Evolutionary conservation across 2,888 invertebrate genomes (phyloP), one percentile per base, ranked within the genome.

Genomic region (Corbicula japonica): DNA sequence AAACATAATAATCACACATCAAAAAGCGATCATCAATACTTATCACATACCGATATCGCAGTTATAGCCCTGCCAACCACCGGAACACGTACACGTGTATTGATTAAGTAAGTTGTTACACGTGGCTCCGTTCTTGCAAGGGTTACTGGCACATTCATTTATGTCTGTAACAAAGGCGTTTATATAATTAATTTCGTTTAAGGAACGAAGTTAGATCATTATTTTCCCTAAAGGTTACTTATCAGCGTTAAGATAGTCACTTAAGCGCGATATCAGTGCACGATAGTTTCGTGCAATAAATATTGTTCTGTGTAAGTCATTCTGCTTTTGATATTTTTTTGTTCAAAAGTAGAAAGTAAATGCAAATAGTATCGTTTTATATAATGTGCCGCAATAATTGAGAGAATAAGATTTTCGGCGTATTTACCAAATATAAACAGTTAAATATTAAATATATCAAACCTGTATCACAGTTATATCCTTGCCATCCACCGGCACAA

Each of bases 71-170:
- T 35, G 41, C 38, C 41, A 61, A 21, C 61, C 61, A 12, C 41
- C 12, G n/a, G 61, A 26, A 18, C 61, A 61, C 26, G 41, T 12
- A 44, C 61, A 61, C 41, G 61, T 38, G 44, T 38, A 61, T 18
- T 18, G 15, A 18, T 61, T 61, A 23, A 61, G 41, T 15, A 15
- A 23, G 26, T 61, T 26, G 38, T 10, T 61, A 38, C 61, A 61
- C 41, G 44, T 38, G 26, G 41, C 61, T 8, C 61, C 44, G 15
- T 61, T 61, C 44, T 61, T 28, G 35, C 58, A 58, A 35, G 58
- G 58, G 34, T 15, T 35, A 5, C 34, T 10, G 8, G 8, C 35
- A 23, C 58, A 58, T 23, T 58, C 58, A 23, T 58, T 58, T 10
- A 58, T 30, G 32, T 58, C 58, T 58, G 32, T 8, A 32, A 32